Evolutionary conservation across 2,797 vertebrate species (phyloP).

Genomic region (Tadarida brasiliensis): DNA sequence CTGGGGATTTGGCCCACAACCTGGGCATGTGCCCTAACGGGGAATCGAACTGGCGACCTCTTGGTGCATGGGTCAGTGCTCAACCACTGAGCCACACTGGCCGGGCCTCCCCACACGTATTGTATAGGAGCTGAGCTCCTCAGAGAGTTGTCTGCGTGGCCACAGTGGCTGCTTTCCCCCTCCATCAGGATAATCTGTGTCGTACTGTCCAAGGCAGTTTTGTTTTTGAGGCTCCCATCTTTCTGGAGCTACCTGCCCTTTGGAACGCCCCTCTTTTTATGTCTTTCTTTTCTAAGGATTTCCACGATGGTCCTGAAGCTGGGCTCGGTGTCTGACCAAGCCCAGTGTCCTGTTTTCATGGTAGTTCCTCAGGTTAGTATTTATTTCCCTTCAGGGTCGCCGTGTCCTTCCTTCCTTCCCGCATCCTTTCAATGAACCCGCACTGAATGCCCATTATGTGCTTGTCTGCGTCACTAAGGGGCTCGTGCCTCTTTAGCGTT

Average conservation of each 20-base stretch:
- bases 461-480: neutral
- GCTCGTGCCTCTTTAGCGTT: constrained; percentile 36
- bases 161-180: neutral
- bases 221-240: neutral
- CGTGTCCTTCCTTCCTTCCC: neutral
- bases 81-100: too few relatives aligned
- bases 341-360: neutral
- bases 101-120: neutral
- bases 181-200: neutral
- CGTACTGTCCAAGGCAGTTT: neutral
- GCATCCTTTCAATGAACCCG: neutral
- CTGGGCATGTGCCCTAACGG: neutral
- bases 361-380: neutral
- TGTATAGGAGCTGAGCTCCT: neutral
- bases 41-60: too few relatives aligned
- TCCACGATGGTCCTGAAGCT: neutral
- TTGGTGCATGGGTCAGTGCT: too few relatives aligned
- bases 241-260: neutral
- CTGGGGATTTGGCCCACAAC: neutral
- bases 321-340: neutral
- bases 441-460: neutral
- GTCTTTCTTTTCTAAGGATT: neutral
- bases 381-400: neutral
- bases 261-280: neutral
- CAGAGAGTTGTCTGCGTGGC: neutral